Percentiles rank a stretch among this genome's conserved stretches.
Evolutionary conservation across 2,113 vertebrate species (phyloP).

Genomic region (Cinclus mexicanus): DNA sequence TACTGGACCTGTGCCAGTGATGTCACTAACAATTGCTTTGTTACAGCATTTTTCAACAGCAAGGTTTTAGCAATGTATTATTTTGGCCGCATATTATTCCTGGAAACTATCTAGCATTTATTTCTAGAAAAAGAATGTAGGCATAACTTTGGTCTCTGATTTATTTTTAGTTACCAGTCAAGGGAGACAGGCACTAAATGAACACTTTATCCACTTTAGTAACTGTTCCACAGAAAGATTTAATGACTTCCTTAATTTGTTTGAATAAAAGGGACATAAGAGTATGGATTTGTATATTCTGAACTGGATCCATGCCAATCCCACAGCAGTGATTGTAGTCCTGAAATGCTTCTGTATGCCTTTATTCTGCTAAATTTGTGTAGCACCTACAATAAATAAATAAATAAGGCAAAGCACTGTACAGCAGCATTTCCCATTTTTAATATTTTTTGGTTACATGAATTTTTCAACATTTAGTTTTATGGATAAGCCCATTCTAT

Average conservation of each 20-base stretch:
- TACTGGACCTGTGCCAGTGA: neutral
- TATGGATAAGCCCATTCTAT: neutral
- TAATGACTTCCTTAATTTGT: neutral
- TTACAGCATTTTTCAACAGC: neutral
- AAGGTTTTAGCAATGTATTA: neutral
- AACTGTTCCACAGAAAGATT: neutral
- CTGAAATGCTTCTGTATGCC: neutral
- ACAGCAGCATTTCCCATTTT: neutral
- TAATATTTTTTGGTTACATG: neutral
- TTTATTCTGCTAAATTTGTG: neutral
- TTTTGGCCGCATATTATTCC: neutral
- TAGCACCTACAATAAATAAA: neutral
- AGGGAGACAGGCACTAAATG: neutral
- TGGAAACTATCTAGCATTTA: neutral
- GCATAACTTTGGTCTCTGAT: neutral
- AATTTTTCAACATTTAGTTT: neutral
- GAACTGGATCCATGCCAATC: neutral
- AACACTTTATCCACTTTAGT: neutral
- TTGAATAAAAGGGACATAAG: neutral
- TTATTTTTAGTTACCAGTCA: neutral
- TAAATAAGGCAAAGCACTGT: neutral
- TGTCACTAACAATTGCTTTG: neutral
- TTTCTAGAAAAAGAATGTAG: neutral
- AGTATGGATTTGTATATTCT: neutral
- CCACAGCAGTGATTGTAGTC: neutral